Base-by-base conservation (phyloP, 2,888 invertebrate genomes). In the Itoplectis maculator region DNA sequence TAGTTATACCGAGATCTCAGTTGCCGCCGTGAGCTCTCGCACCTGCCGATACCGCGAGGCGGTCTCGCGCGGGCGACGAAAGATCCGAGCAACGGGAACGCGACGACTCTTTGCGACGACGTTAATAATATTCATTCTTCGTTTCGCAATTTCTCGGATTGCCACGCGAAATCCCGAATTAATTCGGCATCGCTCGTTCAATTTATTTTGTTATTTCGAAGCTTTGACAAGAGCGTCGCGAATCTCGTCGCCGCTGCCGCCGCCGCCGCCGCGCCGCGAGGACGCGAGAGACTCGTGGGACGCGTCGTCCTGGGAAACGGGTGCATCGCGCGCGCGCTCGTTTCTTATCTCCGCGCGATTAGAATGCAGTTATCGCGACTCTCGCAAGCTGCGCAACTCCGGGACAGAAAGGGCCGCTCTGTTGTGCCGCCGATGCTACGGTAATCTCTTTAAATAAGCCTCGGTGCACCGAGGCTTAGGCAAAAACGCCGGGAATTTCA, bases 221-320 rank as follows among this genome's bases (percentile, higher is more conserved):
- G 8, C n/a, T 23, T 6, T 23, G 8, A n/a, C 42, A n/a, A 23
- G 42, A 23, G 23, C 23, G 23, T 56, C n/a, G 66, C 23, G 29
- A 45, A 45, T 65, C 45, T 45, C 29, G 23, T 20, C 6, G 8
- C 15, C n/a, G n/a, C n/a, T n/a, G n/a, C n/a, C n/a, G n/a, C n/a
- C n/a, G n/a, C n/a, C n/a, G n/a, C n/a, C n/a, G n/a, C n/a, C n/a
- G n/a, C n/a, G n/a, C n/a, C n/a, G 23, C 9, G 7, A 20, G 45
- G 49, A 47, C 70, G n/a, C n/a, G 70, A 72, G 42, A 72, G 42
- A 70, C 54, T 59, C 70, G 70, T 72, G 59, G 70, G 70, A 72
- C 29, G n/a, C n/a, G 35, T 51, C 42, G 29, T 18, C 45, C 56
- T 72, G 70, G 45, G 42, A 72, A 66, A 61, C 45, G 70, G 11